phyloP scores from a whole-genome alignment of 2,888 invertebrate genomes.

The Orthosia gracilis region DNA sequence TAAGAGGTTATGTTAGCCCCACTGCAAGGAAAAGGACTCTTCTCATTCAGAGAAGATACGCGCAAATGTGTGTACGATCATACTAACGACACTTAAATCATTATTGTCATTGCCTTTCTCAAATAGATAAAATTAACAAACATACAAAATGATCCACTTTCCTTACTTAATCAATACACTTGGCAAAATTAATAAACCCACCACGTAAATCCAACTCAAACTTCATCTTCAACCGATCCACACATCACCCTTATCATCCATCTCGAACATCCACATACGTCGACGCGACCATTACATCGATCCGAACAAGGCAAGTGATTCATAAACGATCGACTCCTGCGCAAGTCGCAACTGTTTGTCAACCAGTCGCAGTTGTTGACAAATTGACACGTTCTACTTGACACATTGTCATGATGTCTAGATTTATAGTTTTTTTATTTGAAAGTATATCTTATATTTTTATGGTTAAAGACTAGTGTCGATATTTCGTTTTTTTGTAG shows the following conservation, averaged over 20 bases:
- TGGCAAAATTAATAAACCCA: neutral
- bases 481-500: neutral
- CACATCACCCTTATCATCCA: slow-evolving; percentile 39
- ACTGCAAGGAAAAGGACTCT: no score
- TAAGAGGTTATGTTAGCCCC: no score
- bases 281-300: slow-evolving; percentile 42
- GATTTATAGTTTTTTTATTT: slow-evolving; percentile 38
- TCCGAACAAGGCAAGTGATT: slow-evolving; percentile 67
- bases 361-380: slow-evolving; percentile 63
- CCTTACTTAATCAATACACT: neutral
- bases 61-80: no score
- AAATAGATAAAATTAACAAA: no score
- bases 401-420: slow-evolving; percentile 56
- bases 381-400: slow-evolving; percentile 72
- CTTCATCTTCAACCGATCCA: slow-evolving; percentile 9
- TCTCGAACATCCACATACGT: slow-evolving; percentile 42
- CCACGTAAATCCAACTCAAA: neutral
- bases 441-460: slow-evolving; percentile 14
- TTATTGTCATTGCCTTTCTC: no score
- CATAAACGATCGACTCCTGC: slow-evolving; percentile 70
- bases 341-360: slow-evolving; percentile 70
- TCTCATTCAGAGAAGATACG: no score
- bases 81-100: no score
- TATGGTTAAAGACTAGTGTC: neutral
- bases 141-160: no score